phyloP scores from a whole-genome alignment of 2,888 invertebrate species.

The Drosophila recens region DNA sequence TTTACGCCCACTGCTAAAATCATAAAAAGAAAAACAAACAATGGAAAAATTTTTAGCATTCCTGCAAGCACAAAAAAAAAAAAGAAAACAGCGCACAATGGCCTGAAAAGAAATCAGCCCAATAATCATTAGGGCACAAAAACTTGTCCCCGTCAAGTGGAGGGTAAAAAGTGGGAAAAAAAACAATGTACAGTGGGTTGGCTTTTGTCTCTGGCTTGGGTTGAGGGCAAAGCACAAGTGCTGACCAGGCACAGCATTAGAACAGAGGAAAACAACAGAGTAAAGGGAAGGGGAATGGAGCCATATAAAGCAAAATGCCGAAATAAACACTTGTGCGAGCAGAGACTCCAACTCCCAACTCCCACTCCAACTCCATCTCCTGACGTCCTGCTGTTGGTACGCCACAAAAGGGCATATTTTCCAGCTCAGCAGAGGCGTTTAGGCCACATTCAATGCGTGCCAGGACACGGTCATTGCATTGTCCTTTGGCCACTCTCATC shows the following conservation, averaged over 20 bases:
- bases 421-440: slow-evolving; percentile 69
- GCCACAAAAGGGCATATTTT: slow-evolving; percentile 75
- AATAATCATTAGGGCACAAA: slow-evolving; percentile 76
- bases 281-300: neutral
- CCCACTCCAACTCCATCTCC: slow-evolving; percentile 9
- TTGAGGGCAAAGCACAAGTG: slow-evolving; percentile 38
- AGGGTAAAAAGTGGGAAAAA: neutral
- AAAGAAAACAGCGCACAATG: slow-evolving; percentile 4
- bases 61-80: slow-evolving; percentile 13
- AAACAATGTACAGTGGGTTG: slow-evolving; percentile 20
- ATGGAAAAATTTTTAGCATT: slow-evolving; percentile 52
- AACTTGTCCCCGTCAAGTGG: slow-evolving; percentile 23
- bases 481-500: slow-evolving; percentile 42
- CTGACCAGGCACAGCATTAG: slow-evolving; percentile 46
- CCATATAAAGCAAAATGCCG: slow-evolving; percentile 68
- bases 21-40: slow-evolving; percentile 57
- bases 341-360: neutral
- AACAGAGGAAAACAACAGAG: slow-evolving; percentile 5
- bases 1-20: slow-evolving; percentile 63
- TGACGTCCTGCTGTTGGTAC: slow-evolving; percentile 17
- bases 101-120: slow-evolving; percentile 43
- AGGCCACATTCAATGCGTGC: slow-evolving; percentile 31
- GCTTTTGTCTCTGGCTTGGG: slow-evolving; percentile 39
- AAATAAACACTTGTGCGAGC: slow-evolving; percentile 75
- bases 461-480: slow-evolving; percentile 64